Evolutionary conservation across 2,113 vertebrate genomes (phyloP), one percentile per base, ranked within the genome.

Genomic region (Ivindomyrus marchei): DNA sequence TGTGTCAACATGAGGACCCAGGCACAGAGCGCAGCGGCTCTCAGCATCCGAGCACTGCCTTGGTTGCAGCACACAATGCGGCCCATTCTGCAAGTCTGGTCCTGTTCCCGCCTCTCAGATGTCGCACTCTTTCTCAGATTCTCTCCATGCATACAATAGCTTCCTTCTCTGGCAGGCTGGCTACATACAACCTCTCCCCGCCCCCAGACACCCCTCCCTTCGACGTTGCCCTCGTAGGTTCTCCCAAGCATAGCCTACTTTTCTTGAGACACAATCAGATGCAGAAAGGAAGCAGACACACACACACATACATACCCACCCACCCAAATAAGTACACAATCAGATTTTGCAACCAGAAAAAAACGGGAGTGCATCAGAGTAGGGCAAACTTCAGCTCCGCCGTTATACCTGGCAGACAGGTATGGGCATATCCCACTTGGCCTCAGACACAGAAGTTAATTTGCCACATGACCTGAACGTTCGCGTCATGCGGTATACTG

Each of bases 121-220:
- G 47, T 88, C 88, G 13, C 88, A 47, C 62, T 88, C 88, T 88
- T 88, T 74, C 88, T 88, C 58, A 74, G 62, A 74, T 88, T 89
- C 74, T 84, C 88, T 84, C 74, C 42, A 21, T 53, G 31, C 88
- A 80, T 52, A 83, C 70, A 83, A 89, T 80, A 89, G 88, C 88
- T 80, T 53, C 70, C 70, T 89, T 89, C 88, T 89, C 74, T 56
- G 47, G 74, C 31, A 50, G 15, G 31, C 74, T 53, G 70, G 88
- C 88, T 52, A 56, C 74, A 83, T 36, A 50, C 27, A 83, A 58
- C 62, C n/a, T 5, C 66, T 46, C 4, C n/a, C 24, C 31, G n/a
- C 88, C 45, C 24, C 21, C 15, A 45, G 13, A 77, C 70, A 77
- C 47, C 24, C 62, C 88, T 50, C 70, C 74, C 47, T 52, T 46